A percentile compares a stretch with the other conserved stretches of the same genome.
phyloP scores from a whole-genome alignment of 2,797 vertebrate genomes.

The Bucorvus abyssinicus region DNA sequence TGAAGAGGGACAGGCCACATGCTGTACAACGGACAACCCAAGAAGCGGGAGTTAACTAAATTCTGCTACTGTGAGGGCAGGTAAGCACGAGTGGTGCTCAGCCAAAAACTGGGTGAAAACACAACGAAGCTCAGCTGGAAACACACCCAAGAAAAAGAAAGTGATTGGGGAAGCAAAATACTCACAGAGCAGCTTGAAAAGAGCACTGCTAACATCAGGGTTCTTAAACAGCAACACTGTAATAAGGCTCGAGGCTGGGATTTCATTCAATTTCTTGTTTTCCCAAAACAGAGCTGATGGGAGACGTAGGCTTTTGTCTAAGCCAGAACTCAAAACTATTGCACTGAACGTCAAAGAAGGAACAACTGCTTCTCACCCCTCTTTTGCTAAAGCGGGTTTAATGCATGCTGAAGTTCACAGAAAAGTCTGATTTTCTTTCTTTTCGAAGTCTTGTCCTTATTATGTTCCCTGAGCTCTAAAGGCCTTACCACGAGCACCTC shows the following conservation, averaged over 20 bases:
- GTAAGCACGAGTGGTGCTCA: background rate
- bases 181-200: background rate
- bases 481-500: background rate
- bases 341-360: background rate
- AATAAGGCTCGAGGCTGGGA: background rate
- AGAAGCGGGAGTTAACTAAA: background rate
- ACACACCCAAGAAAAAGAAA: background rate
- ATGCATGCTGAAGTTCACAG: background rate
- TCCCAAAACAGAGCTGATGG: background rate
- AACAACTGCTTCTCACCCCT: background rate
- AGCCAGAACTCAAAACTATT: background rate
- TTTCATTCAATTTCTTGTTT: background rate
- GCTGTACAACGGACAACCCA: background rate
- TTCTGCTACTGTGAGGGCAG: background rate
- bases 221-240: background rate
- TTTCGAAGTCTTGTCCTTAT: background rate
- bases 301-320: background rate
- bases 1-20: background rate
- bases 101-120: background rate
- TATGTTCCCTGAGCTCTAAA: background rate
- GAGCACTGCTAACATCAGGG: background rate
- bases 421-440: background rate
- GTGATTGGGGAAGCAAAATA: background rate
- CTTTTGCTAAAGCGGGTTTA: background rate
- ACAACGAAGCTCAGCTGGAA: conserved; percentile 8